Evolutionary conservation across 2,888 invertebrate species (phyloP).

Genomic region (Cryptus armator): DNA sequence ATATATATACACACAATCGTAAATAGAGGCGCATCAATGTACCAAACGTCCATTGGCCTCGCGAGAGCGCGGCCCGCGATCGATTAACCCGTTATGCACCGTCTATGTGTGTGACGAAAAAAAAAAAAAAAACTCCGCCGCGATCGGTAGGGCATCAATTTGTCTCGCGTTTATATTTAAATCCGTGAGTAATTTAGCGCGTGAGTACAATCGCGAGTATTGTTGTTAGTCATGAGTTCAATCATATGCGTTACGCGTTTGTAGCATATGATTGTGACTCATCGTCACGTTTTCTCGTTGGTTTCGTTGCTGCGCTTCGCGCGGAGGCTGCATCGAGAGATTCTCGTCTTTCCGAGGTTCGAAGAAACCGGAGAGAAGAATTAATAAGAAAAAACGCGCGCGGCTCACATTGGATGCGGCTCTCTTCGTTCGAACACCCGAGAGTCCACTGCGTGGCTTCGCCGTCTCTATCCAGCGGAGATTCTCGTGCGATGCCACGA

Average conservation of each 20-base stretch:
- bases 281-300: slow-evolving; percentile 18
- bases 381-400: not conserved
- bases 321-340: too few relatives aligned
- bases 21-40: too few relatives aligned
- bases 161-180: slow-evolving; percentile 53
- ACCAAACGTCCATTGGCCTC: too few relatives aligned
- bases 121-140: too few relatives aligned
- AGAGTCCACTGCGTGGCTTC: too few relatives aligned
- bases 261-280: slow-evolving; percentile 37
- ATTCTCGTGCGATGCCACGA: too few relatives aligned
- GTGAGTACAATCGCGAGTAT: slow-evolving; percentile 41
- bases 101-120: slow-evolving; percentile 23
- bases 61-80: not conserved
- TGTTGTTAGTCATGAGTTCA: slow-evolving; percentile 53
- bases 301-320: too few relatives aligned
- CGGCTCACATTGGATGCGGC: not conserved
- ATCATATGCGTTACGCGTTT: too few relatives aligned
- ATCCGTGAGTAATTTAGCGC: slow-evolving; percentile 1
- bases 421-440: not conserved
- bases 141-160: slow-evolving; percentile 22
- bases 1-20: not conserved
- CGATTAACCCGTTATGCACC: slow-evolving; percentile 47
- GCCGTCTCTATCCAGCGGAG: too few relatives aligned
- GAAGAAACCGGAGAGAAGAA: not conserved
- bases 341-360: not conserved